These are phyloP conservation scores for Tragelaphus strepsiceros DNA, from an alignment of 2,113 vertebrate genomes.

Conservation along the genomic window DNA sequence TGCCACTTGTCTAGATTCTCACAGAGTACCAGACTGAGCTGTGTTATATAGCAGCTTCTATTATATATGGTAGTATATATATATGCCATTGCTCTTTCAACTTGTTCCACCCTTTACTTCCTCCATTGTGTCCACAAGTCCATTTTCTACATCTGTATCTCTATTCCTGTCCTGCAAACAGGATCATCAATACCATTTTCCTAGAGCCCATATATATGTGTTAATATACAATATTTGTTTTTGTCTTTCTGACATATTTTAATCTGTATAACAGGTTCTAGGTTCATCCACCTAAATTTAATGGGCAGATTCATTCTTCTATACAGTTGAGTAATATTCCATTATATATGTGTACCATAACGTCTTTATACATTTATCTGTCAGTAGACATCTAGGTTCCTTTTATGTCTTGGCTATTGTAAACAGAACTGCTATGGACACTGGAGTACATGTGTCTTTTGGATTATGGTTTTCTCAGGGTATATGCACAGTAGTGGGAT, in stretches of 20 bases:
- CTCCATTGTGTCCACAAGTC: background rate
- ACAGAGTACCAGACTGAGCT: background rate
- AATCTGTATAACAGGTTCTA: background rate
- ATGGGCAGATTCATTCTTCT: background rate
- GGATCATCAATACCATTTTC: background rate
- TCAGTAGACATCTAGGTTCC: background rate
- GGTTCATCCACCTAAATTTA: background rate
- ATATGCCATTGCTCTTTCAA: background rate
- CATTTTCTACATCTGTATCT: background rate
- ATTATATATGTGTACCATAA: background rate
- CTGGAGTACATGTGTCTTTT: background rate
- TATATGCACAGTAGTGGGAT: background rate
- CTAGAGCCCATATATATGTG: background rate
- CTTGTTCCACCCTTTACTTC: background rate
- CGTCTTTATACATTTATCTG: background rate
- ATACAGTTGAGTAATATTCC: background rate
- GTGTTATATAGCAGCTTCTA: background rate
- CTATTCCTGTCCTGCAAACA: background rate
- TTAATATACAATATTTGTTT: background rate
- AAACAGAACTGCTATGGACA: background rate
- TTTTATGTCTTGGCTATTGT: background rate
- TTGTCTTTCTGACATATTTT: background rate
- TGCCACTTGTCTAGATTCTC: background rate
- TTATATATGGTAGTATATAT: background rate
- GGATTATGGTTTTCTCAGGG: background rate